Conservation (phyloP, 2,113 vertebrate genomes). For the Mormoops blainvillei region DNA sequence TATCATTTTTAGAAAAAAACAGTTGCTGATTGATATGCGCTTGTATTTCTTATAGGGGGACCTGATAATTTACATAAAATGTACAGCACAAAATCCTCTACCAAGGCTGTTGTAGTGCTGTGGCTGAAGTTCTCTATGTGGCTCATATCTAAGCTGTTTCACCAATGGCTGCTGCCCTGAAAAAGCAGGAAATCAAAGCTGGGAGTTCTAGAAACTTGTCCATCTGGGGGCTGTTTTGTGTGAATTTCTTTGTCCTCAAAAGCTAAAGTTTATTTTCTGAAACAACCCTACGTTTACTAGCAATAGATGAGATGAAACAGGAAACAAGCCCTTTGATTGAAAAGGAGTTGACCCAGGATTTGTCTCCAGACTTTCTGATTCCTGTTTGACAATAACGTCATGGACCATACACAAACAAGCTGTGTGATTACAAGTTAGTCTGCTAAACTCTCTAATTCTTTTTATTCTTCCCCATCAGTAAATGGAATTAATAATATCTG, state of each 20-base stretch:
- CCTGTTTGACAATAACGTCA: neutral
- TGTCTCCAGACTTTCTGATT: neutral
- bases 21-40: neutral
- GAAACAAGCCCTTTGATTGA: neutral
- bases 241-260: neutral
- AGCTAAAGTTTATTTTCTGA: neutral
- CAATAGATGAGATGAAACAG: neutral
- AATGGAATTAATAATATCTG: neutral
- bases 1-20: neutral
- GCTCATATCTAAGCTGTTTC: neutral
- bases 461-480: neutral
- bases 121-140: neutral
- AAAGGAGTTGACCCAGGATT: neutral
- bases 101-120: rapidly evolving
- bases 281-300: neutral
- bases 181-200: neutral
- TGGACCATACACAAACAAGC: neutral
- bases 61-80: neutral
- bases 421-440: neutral
- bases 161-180: neutral
- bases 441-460: neutral
- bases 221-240: neutral
- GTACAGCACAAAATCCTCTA: neutral
- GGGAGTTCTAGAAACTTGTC: neutral
- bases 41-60: neutral